Conservation (phyloP, 1,140 invertebrate species). For the Pinna nobilis region DNA sequence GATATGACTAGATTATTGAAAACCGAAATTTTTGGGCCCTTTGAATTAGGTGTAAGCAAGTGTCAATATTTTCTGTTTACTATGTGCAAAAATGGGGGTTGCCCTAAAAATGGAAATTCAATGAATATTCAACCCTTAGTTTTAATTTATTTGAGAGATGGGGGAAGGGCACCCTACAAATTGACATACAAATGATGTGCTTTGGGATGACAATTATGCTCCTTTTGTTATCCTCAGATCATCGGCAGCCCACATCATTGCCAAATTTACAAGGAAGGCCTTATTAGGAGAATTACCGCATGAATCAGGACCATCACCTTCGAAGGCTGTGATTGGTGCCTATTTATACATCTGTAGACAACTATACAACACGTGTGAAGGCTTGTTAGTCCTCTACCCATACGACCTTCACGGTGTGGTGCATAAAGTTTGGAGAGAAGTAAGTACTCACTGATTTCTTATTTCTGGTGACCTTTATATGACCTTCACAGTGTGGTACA, state of each 20-base stretch:
- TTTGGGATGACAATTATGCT: too few species aligned
- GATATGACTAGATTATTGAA: too few species aligned
- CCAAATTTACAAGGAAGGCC: conserved; percentile 70
- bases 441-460: conserved; percentile 33
- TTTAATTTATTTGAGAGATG: too few species aligned
- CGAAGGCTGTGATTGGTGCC: conserved; percentile 65
- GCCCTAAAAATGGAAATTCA: too few species aligned
- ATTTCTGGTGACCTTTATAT: background rate
- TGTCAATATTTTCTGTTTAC: too few species aligned
- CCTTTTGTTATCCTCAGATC: conserved; percentile 53
- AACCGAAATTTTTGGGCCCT: too few species aligned
- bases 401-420: conserved; percentile 69
- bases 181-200: too few species aligned
- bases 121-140: too few species aligned
- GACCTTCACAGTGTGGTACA: background rate
- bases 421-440: conserved; percentile 65
- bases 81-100: too few species aligned
- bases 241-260: conserved; percentile 70
- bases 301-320: conserved; percentile 52
- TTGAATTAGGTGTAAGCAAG: too few species aligned
- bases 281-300: conserved; percentile 56
- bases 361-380: conserved; percentile 72
- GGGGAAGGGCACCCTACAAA: too few species aligned
- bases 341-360: conserved; percentile 72
- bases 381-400: conserved; percentile 65